Conservation (phyloP, 2,888 invertebrate species). For the Dryocosmus kuriphilus region DNA sequence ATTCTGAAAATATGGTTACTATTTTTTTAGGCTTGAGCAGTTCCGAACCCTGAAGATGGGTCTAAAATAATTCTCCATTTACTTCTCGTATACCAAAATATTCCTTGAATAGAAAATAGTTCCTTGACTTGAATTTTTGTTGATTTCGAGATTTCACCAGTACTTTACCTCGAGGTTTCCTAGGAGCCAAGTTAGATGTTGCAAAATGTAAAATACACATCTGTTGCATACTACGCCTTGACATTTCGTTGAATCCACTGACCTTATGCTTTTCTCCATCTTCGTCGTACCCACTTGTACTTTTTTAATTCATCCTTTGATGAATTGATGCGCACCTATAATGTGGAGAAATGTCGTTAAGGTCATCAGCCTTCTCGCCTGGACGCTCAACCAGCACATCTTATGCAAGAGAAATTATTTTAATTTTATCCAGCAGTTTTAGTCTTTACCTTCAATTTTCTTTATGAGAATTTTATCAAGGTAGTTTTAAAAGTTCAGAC, state of each 20-base stretch:
- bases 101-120: no score
- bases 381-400: slow-evolving; percentile 2
- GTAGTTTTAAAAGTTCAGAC: no score
- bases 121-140: no score
- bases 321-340: slow-evolving; percentile 59
- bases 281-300: slow-evolving; percentile 47
- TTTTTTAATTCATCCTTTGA: slow-evolving; percentile 63
- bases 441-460: not conserved
- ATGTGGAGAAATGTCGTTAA: slow-evolving; percentile 61
- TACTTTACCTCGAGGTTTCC: no score
- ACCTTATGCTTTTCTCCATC: slow-evolving; percentile 58
- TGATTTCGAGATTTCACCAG: no score
- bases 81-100: no score
- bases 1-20: no score
- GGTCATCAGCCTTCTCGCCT: slow-evolving; percentile 52
- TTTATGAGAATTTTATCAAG: no score
- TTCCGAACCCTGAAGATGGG: no score
- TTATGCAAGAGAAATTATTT: slow-evolving; percentile 6
- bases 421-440: not conserved
- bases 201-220: slow-evolving; percentile 56
- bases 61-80: no score
- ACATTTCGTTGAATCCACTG: slow-evolving; percentile 65
- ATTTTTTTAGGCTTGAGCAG: no score
- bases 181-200: slow-evolving; percentile 50
- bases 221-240: slow-evolving; percentile 60